Evolutionary conservation across 2,113 vertebrate species (phyloP).

Genomic region (Charadrius vociferus): DNA sequence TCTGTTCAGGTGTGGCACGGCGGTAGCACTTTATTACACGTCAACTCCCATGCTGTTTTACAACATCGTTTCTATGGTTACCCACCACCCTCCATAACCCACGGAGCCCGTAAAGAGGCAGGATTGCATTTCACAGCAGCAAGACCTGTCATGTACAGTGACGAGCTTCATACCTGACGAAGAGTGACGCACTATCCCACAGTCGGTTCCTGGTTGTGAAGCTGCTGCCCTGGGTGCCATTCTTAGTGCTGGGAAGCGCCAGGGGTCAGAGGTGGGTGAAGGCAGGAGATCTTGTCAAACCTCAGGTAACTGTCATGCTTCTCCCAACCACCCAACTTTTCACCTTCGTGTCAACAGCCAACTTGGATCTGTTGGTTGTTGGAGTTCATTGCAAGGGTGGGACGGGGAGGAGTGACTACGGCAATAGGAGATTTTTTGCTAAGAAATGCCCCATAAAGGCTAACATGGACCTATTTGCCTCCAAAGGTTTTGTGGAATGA

Average conservation of each 20-base stretch:
- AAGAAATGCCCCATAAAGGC: neutral
- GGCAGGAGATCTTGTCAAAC: neutral
- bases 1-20: constrained; percentile 6
- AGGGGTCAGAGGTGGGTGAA: accelerated
- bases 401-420: accelerated
- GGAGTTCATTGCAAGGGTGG: neutral
- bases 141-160: neutral
- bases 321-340: neutral
- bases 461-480: neutral
- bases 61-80: constrained; percentile 65
- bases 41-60: constrained; percentile 54
- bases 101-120: constrained; percentile 13
- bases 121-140: constrained; percentile 20
- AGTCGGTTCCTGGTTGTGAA: neutral
- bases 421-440: neutral
- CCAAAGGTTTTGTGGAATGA: neutral
- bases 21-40: neutral
- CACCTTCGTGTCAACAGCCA: neutral
- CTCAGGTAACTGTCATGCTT: neutral
- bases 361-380: neutral
- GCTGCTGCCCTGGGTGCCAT: accelerated
- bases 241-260: neutral
- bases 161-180: neutral
- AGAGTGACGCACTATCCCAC: neutral
- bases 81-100: constrained; percentile 47